Evolutionary conservation across 2,113 vertebrate genomes (phyloP).

Genomic region (Microcebus lehilahytsara): DNA sequence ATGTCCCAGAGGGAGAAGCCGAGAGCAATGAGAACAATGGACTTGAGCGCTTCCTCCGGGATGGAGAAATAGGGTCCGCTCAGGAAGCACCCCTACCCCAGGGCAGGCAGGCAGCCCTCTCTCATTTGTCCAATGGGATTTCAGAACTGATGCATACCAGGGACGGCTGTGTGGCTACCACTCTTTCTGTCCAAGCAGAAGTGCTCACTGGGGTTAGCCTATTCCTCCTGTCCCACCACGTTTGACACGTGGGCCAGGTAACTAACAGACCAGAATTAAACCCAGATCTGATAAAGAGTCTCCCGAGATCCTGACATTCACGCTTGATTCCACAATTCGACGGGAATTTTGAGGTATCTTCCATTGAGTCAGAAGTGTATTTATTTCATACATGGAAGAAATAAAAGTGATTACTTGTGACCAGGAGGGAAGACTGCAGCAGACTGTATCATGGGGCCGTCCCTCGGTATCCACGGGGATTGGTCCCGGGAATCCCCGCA

Average conservation of each 20-base stretch:
- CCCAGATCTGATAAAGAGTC: not conserved
- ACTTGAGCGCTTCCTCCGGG: not conserved
- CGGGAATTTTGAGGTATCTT: not conserved
- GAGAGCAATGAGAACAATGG: not conserved
- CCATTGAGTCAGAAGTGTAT: too few species aligned
- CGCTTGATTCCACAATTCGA: not conserved
- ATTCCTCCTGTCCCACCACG: not conserved
- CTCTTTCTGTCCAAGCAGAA: not conserved
- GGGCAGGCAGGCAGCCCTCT: too few species aligned
- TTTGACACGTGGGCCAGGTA: too few species aligned
- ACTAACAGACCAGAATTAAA: too few species aligned
- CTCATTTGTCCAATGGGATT: rapidly evolving
- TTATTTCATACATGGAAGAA: not conserved
- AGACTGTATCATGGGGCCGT: not conserved
- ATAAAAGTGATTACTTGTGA: not conserved
- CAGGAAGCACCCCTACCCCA: too few species aligned
- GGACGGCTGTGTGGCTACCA: not conserved
- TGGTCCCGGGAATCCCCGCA: not conserved
- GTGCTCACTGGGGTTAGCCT: not conserved
- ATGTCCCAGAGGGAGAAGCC: not conserved
- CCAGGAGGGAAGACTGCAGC: not conserved
- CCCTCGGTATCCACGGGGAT: not conserved
- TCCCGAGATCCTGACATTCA: not conserved
- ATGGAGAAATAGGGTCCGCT: not conserved
- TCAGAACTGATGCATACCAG: not conserved